Evolutionary conservation across 37 sponge, comb jelly and placozoan genomes (phyloP).

Genomic region (Hexactinellida sp.): DNA sequence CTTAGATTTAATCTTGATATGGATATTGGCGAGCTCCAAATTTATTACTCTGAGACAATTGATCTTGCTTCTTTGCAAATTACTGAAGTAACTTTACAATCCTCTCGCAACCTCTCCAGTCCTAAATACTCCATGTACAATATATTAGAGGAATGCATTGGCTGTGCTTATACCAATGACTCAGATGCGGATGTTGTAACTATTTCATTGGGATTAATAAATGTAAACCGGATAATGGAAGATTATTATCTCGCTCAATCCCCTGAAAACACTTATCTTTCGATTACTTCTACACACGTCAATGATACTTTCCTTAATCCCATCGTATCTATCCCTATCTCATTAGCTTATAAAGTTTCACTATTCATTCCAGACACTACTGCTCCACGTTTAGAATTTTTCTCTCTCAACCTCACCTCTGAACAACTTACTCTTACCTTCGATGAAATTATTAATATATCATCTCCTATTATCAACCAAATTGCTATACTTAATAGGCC

Average conservation of each 20-base stretch:
- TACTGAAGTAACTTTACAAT: constrained; percentile 41
- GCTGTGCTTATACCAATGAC: constrained; percentile 25
- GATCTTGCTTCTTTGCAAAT: constrained; percentile 51
- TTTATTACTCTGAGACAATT: constrained; percentile 66
- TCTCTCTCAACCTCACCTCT: constrained; percentile 58
- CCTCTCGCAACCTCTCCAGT: background rate
- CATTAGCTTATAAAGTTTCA: constrained; percentile 21
- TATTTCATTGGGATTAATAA: constrained; percentile 36
- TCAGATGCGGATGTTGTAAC: constrained; percentile 29
- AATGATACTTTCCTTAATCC: constrained; percentile 51
- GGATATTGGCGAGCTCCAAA: constrained; percentile 30
- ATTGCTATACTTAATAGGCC: constrained; percentile 30
- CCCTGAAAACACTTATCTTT: constrained; percentile 32
- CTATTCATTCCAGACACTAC: constrained; percentile 35
- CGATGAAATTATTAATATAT: constrained; percentile 69
- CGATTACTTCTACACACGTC: constrained; percentile 27
- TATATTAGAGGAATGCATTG: constrained; percentile 21
- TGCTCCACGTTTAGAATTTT: constrained; percentile 37
- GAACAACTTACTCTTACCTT: constrained; percentile 64
- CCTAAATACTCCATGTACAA: background rate
- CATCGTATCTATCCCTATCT: constrained; percentile 32
- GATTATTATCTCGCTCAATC: constrained; percentile 42
- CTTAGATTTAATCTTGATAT: constrained; percentile 37
- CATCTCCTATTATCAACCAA: constrained; percentile 38
- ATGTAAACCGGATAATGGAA: constrained; percentile 66